Percentiles rank a stretch among this genome's conserved stretches.
These are phyloP conservation scores for Mesochorus sp. DNA, from an alignment of 2,888 invertebrate genomes.

Conservation along the genomic window DNA sequence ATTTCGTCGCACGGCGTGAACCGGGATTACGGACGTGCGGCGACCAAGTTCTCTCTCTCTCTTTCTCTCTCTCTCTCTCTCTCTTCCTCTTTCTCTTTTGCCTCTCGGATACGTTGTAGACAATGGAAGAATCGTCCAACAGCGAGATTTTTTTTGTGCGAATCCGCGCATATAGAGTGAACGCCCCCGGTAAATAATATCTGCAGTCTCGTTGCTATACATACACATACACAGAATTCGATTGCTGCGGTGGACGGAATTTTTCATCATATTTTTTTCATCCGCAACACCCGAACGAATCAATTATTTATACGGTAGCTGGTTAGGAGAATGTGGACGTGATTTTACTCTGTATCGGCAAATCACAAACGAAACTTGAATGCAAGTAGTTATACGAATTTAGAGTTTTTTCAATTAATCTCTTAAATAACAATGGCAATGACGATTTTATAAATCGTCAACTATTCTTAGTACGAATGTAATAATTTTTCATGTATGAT, in stretches of 20 bases:
- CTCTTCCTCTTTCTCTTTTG: conserved; percentile 11
- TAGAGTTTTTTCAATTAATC: conserved; percentile 13
- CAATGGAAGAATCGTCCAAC: conserved; percentile 56
- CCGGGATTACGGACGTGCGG: conserved; percentile 66
- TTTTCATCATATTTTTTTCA: conserved; percentile 11
- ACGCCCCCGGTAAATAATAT: conserved; percentile 74
- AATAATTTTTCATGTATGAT: background rate
- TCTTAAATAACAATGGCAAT: background rate
- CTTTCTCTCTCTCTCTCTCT: background rate
- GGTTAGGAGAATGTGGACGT: conserved; percentile 16
- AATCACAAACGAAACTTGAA: conserved; percentile 12
- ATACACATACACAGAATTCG: conserved; percentile 30
- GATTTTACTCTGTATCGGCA: conserved; percentile 35
- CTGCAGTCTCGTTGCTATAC: conserved; percentile 55
- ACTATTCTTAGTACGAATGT: background rate
- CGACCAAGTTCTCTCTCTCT: conserved; percentile 28
- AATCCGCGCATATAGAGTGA: conserved; percentile 65
- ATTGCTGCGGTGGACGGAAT: conserved; percentile 46
- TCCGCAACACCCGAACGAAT: conserved; percentile 25
- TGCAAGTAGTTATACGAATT: conserved; percentile 7
- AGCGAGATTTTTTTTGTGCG: conserved; percentile 71
- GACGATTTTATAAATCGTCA: conserved; percentile 6
- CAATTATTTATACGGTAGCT: conserved; percentile 51
- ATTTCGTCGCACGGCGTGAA: conserved; percentile 73
- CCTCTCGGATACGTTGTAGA: conserved; percentile 44